Percentiles rank a stretch among this genome's conserved stretches.
Evolutionary conservation across 2,797 vertebrate species (phyloP).

Genomic region (Myotis findleyi): DNA sequence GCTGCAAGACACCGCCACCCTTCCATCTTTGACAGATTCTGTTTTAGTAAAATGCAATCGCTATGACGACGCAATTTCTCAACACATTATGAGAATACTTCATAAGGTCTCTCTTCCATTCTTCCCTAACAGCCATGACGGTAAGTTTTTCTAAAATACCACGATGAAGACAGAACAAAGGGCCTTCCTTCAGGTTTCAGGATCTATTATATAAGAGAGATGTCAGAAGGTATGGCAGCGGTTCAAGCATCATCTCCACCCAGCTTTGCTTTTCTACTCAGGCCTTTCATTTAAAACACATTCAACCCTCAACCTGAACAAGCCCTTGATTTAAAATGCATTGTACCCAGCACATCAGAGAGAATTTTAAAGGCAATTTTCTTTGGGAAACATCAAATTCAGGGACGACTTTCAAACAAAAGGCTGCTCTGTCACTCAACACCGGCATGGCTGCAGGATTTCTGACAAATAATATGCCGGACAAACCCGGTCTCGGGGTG

Average conservation of each 20-base stretch:
- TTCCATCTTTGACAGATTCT: slow-evolving; percentile 75
- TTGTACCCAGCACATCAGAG: slow-evolving; percentile 4
- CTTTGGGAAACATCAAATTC: slow-evolving; percentile 29
- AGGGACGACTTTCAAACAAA: slow-evolving; percentile 67
- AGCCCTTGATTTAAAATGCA: slow-evolving; percentile 20
- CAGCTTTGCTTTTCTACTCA: background rate
- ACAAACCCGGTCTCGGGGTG: background rate
- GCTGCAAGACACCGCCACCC: slow-evolving; percentile 65
- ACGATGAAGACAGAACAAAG: slow-evolving; percentile 68
- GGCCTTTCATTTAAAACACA: slow-evolving; percentile 41
- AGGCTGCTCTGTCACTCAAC: slow-evolving; percentile 62
- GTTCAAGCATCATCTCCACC: background rate
- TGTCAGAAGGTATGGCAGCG: background rate
- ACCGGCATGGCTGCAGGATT: background rate
- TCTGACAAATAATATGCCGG: background rate
- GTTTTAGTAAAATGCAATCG: slow-evolving; percentile 69
- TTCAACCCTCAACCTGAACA: background rate
- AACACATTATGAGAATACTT: slow-evolving; percentile 60
- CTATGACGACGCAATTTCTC: slow-evolving; percentile 79
- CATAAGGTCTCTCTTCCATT: slow-evolving; percentile 38
- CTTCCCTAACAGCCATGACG: slow-evolving; percentile 40
- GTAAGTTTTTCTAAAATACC: slow-evolving; percentile 54
- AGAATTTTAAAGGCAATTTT: slow-evolving; percentile 23
- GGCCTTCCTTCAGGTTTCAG: background rate
- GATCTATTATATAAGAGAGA: slow-evolving; percentile 58